Evolutionary conservation across 2,888 invertebrate genomes (phyloP).

Genomic region (Cantharis rufa): DNA sequence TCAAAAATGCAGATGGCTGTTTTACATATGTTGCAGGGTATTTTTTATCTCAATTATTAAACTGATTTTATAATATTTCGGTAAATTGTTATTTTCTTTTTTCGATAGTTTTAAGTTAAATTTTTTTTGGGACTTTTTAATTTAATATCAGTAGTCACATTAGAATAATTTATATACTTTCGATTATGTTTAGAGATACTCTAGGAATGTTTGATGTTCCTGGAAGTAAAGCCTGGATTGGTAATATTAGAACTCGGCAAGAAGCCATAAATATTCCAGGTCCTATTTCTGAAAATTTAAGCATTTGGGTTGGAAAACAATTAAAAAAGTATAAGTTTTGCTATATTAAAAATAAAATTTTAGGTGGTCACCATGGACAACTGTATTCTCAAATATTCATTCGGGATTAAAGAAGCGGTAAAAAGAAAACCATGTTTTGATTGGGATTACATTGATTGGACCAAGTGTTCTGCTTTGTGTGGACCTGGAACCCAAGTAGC

Average conservation of each 20-base stretch:
- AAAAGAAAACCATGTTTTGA: slow-evolving; percentile 54
- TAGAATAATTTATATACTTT: background rate
- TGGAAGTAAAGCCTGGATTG: slow-evolving; percentile 50
- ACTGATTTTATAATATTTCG: too few relatives aligned
- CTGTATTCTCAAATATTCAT: slow-evolving; percentile 36
- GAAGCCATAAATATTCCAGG: slow-evolving; percentile 57
- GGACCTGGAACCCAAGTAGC: slow-evolving; percentile 57
- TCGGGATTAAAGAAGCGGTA: slow-evolving; percentile 24
- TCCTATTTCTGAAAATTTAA: slow-evolving; percentile 56
- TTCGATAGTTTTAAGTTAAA: too few relatives aligned
- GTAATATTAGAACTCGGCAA: slow-evolving; percentile 49
- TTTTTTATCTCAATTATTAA: background rate
- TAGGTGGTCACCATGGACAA: slow-evolving; percentile 36
- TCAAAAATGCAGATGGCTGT: slow-evolving; percentile 52
- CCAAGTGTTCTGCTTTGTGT: slow-evolving; percentile 60
- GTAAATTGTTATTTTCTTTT: too few relatives aligned
- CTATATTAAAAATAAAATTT: slow-evolving; percentile 36
- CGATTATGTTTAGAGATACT: slow-evolving; percentile 42
- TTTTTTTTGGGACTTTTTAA: background rate
- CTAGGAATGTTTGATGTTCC: slow-evolving; percentile 50
- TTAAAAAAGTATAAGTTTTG: slow-evolving; percentile 28
- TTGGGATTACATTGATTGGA: slow-evolving; percentile 61
- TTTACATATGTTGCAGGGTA: slow-evolving; percentile 59
- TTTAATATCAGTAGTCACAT: background rate
- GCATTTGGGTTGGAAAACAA: slow-evolving; percentile 54